phyloP scores from a whole-genome alignment of 2,113 vertebrate species.

The Salminus brasiliensis region DNA sequence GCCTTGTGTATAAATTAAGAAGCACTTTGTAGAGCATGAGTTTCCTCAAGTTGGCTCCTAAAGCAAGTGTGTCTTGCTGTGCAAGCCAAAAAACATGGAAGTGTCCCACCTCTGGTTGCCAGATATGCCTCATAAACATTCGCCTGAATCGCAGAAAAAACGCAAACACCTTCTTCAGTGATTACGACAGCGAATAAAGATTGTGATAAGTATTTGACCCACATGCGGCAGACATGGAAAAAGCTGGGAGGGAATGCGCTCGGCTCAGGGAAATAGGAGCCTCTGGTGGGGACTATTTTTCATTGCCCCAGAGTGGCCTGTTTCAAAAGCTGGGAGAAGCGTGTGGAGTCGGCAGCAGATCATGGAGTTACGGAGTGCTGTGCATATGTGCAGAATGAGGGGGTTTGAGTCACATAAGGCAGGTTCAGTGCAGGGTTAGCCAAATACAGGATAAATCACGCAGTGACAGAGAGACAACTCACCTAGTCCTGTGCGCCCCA shows the following conservation, averaged over 20 bases:
- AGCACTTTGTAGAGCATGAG: background rate
- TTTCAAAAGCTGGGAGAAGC: conserved; percentile 66
- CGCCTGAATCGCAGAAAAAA: conserved; percentile 63
- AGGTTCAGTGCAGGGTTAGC: conserved; percentile 97
- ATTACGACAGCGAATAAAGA: conserved; percentile 62
- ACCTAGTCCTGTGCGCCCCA: conserved; percentile 76
- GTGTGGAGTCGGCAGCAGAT: conserved; percentile 65
- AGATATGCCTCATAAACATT: conserved; percentile 70
- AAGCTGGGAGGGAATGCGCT: conserved; percentile 30
- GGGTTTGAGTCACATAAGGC: conserved; percentile 78
- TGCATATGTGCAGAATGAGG: conserved; percentile 47
- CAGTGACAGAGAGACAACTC: conserved; percentile 72
- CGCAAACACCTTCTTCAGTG: conserved; percentile 62
- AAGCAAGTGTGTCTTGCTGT: conserved; percentile 18
- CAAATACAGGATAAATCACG: conserved; percentile 96
- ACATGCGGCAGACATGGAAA: conserved; percentile 38
- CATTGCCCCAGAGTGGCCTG: conserved; percentile 61
- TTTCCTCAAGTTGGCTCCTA: background rate
- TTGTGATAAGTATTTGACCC: conserved; percentile 68
- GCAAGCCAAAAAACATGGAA: conserved; percentile 57
- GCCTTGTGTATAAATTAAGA: background rate
- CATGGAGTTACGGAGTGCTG: conserved; percentile 62
- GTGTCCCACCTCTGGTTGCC: conserved; percentile 63
- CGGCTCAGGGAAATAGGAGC: conserved; percentile 60
- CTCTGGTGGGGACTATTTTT: conserved; percentile 68